phyloP scores from a whole-genome alignment of 2,888 invertebrate species.

The Ophioninae sp. region DNA sequence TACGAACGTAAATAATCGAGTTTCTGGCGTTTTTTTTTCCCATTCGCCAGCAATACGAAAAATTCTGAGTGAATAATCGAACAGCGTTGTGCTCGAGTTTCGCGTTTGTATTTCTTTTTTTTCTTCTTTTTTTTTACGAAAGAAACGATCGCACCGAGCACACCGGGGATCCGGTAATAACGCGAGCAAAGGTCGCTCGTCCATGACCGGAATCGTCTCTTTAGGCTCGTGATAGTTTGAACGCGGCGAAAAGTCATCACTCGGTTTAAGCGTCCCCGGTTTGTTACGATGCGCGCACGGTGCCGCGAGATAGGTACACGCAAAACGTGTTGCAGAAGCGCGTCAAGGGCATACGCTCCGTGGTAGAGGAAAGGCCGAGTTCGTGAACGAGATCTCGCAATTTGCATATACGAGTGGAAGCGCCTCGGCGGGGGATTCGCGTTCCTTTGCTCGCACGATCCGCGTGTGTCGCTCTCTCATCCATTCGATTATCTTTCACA shows the following conservation, averaged over 20 bases:
- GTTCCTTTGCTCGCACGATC: slow-evolving; percentile 45
- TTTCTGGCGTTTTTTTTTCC: background rate
- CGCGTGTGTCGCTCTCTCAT: slow-evolving; percentile 25
- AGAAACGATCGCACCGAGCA: slow-evolving; percentile 28
- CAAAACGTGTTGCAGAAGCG: slow-evolving; percentile 30
- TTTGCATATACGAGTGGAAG: slow-evolving; percentile 57
- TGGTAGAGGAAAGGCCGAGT: slow-evolving; percentile 12
- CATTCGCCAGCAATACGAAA: slow-evolving; percentile 5
- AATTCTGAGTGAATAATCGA: slow-evolving; percentile 13
- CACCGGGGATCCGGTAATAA: slow-evolving; percentile 50
- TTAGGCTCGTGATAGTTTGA: slow-evolving; percentile 35
- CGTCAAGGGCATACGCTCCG: slow-evolving; percentile 47
- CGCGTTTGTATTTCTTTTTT: slow-evolving; percentile 21
- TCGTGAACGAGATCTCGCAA: slow-evolving; percentile 50
- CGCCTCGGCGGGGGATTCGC: slow-evolving; percentile 52
- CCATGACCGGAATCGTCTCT: slow-evolving; percentile 61
- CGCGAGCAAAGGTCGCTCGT: slow-evolving; percentile 47
- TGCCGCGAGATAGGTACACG: slow-evolving; percentile 14
- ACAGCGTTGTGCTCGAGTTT: slow-evolving; percentile 11
- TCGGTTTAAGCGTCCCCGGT: slow-evolving; percentile 1
- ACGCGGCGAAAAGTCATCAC: background rate
- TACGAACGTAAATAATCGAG: slow-evolving; percentile 16
- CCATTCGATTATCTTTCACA: slow-evolving; percentile 45
- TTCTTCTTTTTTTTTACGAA: slow-evolving; percentile 37
- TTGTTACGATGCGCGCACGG: slow-evolving; percentile 8